Conservation (phyloP, 2,888 invertebrate genomes). For the Eumacrocentrus americanus region DNA sequence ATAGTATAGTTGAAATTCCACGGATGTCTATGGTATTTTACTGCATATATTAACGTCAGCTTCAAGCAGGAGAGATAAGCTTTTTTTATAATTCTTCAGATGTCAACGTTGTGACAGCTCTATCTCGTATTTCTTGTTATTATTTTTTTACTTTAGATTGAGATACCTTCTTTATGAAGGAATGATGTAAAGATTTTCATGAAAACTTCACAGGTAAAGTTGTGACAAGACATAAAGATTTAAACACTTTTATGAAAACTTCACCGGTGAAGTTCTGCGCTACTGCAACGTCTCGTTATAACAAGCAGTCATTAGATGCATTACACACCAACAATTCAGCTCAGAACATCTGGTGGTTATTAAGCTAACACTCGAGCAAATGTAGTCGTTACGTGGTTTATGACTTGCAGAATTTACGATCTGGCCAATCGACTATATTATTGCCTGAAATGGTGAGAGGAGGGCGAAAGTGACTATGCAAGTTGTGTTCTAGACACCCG, state of each 20-base stretch:
- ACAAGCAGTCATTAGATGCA: not conserved
- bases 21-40: conserved; percentile 5
- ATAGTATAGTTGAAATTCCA: conserved; percentile 18
- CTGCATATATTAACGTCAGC: conserved; percentile 2
- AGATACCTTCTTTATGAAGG: no score
- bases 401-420: not conserved
- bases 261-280: no score
- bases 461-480: not conserved
- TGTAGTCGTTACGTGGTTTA: not conserved
- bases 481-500: not conserved
- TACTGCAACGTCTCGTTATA: not conserved
- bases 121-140: no score
- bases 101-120: no score
- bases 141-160: no score
- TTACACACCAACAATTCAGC: not conserved
- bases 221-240: no score
- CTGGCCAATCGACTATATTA: not conserved
- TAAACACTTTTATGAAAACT: no score
- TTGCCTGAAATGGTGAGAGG: not conserved
- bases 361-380: conserved; percentile 1
- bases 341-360: not conserved
- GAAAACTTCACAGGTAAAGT: no score
- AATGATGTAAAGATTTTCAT: no score
- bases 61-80: not conserved
- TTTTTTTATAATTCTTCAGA: no score